phyloP scores from a whole-genome alignment of 2,888 invertebrate genomes.

The Lepidocyrtinus sp. region DNA sequence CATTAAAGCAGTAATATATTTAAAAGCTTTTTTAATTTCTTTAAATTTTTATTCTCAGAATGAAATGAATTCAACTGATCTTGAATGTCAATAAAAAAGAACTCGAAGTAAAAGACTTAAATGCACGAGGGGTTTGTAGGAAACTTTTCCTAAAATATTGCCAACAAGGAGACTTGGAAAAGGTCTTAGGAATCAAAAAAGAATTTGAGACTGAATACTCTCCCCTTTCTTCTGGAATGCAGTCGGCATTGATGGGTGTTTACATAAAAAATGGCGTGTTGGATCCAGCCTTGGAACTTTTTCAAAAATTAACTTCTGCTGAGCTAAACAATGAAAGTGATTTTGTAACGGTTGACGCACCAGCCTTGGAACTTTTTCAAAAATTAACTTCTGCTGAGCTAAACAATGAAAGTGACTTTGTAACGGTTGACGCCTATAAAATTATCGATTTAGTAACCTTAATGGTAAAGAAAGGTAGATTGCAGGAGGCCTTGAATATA shows the following conservation, averaged over 20 bases:
- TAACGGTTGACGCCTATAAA: constrained; percentile 55
- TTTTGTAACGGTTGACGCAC: constrained; percentile 41
- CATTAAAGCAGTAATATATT: too few relatives aligned
- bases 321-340: neutral
- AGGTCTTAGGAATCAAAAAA: constrained; percentile 39
- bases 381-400: neutral
- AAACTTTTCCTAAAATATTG: constrained; percentile 64
- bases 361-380: too few relatives aligned
- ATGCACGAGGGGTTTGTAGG: constrained; percentile 47
- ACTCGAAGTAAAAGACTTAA: constrained; percentile 52
- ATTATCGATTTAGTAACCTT: constrained; percentile 60
- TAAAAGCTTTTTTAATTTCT: neutral
- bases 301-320: neutral
- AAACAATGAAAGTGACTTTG: neutral
- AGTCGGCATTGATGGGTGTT: constrained; percentile 43
- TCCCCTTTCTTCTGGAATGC: constrained; percentile 52
- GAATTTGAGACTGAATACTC: constrained; percentile 48
- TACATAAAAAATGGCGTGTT: constrained; percentile 36
- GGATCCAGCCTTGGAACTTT: constrained; percentile 32
- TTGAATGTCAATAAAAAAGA: constrained; percentile 58
- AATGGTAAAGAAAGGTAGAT: constrained; percentile 34
- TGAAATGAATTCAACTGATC: constrained; percentile 46
- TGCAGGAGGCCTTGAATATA: constrained; percentile 26
- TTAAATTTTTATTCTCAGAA: constrained; percentile 15
- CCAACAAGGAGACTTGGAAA: constrained; percentile 45